Evolutionary conservation across 2,797 vertebrate species (phyloP), one percentile per base, ranked within the genome.

Genomic region (Tarsius wallacei): DNA sequence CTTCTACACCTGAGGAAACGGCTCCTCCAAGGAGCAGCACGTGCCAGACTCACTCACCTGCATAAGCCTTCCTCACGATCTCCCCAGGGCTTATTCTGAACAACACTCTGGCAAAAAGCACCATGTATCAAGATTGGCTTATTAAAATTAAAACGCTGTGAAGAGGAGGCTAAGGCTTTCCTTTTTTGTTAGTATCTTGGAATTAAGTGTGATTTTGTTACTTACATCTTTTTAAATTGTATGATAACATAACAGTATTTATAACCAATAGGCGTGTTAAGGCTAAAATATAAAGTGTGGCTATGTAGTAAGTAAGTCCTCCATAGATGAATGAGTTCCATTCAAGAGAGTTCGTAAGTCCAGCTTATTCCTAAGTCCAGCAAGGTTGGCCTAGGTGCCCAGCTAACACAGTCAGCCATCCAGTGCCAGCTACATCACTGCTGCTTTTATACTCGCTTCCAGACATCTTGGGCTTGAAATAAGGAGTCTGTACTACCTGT

Each of bases 161-260:
- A 42, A 59, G 19, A 47, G 31, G 70, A 84, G 84, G 28, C 70
- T 68, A 31, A 55, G 51, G 55, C 47, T 68, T 68, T 51, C 1
- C 4, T 51, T 47, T 13, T 31, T 42, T 82, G 68, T 85, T 59
- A 22, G 49, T 89, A 71, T 36, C 14, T 90, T 93, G 61, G 2
- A 81, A 59, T 70, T 70, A 87, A 97, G 59, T 11, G 8, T 77
- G 15, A 74, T 80, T 90, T 95, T 68, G 1, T 61, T n/a, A 71
- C 76, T 83, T 90, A 64, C 21, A 47, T 74, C 11, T 70, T 94
- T 87, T 74, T 57, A 24, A 13, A 57, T 87, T 90, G 71, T 83
- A 87, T 51, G 28, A 59, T 12, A 84, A 87, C 66, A 87, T 28
- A 78, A 63, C 24, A 85, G 7, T 77, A 91, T 82, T 94, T 96